phyloP scores from a whole-genome alignment of 2,888 invertebrate genomes.

The Carcina quercana region DNA sequence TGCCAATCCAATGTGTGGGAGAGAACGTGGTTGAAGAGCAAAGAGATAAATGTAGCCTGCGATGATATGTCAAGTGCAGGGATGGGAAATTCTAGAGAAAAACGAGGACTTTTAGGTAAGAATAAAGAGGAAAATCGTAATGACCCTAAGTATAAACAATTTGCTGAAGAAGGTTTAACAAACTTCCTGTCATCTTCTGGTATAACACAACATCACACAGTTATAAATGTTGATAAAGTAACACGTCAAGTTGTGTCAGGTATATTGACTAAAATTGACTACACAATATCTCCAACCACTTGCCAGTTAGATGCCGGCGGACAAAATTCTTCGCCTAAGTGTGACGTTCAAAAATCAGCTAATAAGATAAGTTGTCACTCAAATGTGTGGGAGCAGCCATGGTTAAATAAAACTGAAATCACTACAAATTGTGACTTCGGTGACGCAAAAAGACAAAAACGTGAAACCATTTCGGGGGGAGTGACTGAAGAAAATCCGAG shows the following conservation, averaged over 20 bases:
- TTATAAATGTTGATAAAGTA: constrained; percentile 6
- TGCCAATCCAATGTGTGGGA: constrained; percentile 29
- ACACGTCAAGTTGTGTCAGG: constrained; percentile 23
- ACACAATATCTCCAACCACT: constrained; percentile 12
- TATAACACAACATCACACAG: constrained; percentile 9
- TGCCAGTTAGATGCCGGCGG: constrained; percentile 7
- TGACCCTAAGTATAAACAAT: constrained; percentile 13
- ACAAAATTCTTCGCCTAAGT: constrained; percentile 1
- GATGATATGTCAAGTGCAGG: too few species aligned
- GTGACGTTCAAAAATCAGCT: background rate
- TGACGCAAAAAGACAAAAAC: constrained; percentile 14
- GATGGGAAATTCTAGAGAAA: constrained; percentile 4
- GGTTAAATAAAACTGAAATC: constrained; percentile 55
- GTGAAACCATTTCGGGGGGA: background rate
- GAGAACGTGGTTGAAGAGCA: constrained; percentile 19
- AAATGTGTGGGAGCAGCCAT: constrained; percentile 72
- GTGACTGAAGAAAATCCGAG: background rate
- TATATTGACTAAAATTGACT: constrained; percentile 16
- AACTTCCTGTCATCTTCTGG: constrained; percentile 19
- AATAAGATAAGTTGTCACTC: constrained; percentile 41
- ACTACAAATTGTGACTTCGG: constrained; percentile 10
- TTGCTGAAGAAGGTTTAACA: constrained; percentile 20
- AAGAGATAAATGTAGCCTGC: too few species aligned
- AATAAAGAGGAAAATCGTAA: constrained; percentile 17
- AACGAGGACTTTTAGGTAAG: constrained; percentile 9